Percentiles rank a stretch among this genome's conserved stretches.
These are phyloP conservation scores for Drosophila rellima DNA, from an alignment of 2,888 invertebrate species.

Conservation along the genomic window DNA sequence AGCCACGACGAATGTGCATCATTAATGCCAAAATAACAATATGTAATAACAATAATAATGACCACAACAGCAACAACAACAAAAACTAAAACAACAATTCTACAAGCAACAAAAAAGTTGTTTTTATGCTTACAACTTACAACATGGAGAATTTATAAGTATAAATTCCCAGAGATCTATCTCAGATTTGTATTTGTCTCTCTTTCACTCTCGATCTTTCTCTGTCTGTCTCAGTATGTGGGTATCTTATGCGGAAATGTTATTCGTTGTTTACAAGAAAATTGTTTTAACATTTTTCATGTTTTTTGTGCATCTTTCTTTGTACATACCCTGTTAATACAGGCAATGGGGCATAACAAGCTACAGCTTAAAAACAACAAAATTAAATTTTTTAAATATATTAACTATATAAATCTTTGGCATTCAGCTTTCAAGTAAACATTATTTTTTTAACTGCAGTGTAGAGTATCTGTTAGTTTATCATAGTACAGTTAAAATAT, in stretches of 20 bases:
- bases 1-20: constrained; percentile 22
- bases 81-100: constrained; percentile 13
- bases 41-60: constrained; percentile 11
- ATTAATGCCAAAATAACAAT: constrained; percentile 20
- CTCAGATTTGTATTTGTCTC: neutral
- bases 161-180: constrained; percentile 57
- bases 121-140: constrained; percentile 20
- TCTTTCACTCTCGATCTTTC: neutral
- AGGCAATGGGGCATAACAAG: neutral
- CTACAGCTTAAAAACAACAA: neutral
- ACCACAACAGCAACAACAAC: constrained; percentile 3
- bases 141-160: constrained; percentile 47
- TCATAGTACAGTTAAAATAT: neutral
- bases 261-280: constrained; percentile 62
- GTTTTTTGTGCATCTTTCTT: constrained; percentile 32
- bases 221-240: constrained; percentile 9
- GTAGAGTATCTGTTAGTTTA: neutral
- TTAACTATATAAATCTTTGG: neutral
- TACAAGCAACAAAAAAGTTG: constrained; percentile 21
- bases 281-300: constrained; percentile 55
- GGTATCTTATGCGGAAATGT: constrained; percentile 58
- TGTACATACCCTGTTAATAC: constrained; percentile 3
- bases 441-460: neutral
- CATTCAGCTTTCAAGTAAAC: neutral
- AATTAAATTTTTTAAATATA: no score